Percentiles rank a stretch among this genome's conserved stretches.
These are phyloP conservation scores for Micromesistius poutassou DNA, from an alignment of 2,797 vertebrate genomes.

Conservation along the genomic window DNA sequence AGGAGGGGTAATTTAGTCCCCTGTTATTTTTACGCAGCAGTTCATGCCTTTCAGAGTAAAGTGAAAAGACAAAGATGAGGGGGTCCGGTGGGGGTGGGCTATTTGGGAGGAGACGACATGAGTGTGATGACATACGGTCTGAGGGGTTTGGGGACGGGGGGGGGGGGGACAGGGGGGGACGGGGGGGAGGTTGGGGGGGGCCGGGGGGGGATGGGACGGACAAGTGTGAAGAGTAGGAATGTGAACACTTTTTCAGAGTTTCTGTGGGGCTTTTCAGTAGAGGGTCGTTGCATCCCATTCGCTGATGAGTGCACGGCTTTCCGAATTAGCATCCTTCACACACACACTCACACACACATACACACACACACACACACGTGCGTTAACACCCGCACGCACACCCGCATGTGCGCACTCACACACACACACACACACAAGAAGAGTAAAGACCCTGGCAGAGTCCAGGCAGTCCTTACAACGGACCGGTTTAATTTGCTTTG, in stretches of 20 bases:
- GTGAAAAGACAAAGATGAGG: neutral
- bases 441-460: conserved; percentile 45
- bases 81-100: neutral
- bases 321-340: conserved; percentile 36
- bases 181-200: conserved; percentile 16
- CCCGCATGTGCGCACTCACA: too few relatives aligned
- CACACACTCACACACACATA: too few relatives aligned
- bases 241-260: conserved; percentile 27
- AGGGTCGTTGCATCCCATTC: conserved; percentile 45
- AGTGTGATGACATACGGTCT: neutral
- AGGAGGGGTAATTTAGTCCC: neutral
- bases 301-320: conserved; percentile 38
- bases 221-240: conserved; percentile 21
- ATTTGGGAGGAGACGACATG: neutral
- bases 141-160: conserved; percentile 13
- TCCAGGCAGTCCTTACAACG: conserved; percentile 45
- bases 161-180: too few relatives aligned
- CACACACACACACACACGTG: too few relatives aligned
- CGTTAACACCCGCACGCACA: too few relatives aligned
- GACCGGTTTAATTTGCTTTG: conserved; percentile 40
- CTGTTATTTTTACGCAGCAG: neutral
- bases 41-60: neutral
- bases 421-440: conserved; percentile 18
- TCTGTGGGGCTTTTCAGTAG: conserved; percentile 34
- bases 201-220: conserved; percentile 23